These are phyloP conservation scores for Caenorhabditis sinica DNA, from an alignment of 2,888 invertebrate genomes.

Conservation along the genomic window DNA sequence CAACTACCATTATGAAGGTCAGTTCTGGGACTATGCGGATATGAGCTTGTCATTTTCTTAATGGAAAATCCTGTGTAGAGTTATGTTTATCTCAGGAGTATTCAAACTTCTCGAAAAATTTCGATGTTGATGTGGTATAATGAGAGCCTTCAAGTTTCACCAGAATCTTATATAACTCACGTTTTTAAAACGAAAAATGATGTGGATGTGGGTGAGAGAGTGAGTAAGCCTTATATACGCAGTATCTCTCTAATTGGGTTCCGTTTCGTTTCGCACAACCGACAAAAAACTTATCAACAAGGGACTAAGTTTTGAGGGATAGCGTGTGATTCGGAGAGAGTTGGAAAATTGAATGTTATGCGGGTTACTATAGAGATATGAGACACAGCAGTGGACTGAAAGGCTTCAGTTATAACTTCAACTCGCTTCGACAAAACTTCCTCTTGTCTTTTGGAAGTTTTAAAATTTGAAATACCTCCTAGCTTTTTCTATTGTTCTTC, in stretches of 20 bases:
- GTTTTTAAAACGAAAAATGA: constrained; percentile 15
- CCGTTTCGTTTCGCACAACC: constrained; percentile 34
- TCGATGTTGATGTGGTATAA: constrained; percentile 17
- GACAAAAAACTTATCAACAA: constrained; percentile 39
- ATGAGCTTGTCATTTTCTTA: not conserved
- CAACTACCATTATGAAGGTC: constrained; percentile 59
- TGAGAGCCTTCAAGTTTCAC: not conserved
- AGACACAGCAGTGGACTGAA: constrained; percentile 25
- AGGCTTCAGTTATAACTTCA: constrained; percentile 55
- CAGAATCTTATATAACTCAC: constrained; percentile 4
- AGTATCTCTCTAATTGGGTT: constrained; percentile 50
- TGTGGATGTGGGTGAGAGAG: constrained; percentile 2
- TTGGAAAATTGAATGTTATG: constrained; percentile 62
- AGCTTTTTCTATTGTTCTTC: not conserved
- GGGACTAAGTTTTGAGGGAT: constrained; percentile 28
- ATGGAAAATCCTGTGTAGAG: not conserved
- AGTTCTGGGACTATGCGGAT: not conserved
- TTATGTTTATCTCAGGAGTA: not conserved
- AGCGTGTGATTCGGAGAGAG: constrained; percentile 46
- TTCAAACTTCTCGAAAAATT: not conserved
- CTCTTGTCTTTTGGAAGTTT: not conserved
- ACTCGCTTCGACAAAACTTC: constrained; percentile 4
- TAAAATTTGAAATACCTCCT: not conserved
- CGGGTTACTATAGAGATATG: constrained; percentile 66
- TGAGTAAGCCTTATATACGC: constrained; percentile 32